A percentile compares a stretch with the other conserved stretches of the same genome.
These are phyloP conservation scores for Netelia inedita DNA, from an alignment of 2,888 invertebrate genomes.

Conservation along the genomic window DNA sequence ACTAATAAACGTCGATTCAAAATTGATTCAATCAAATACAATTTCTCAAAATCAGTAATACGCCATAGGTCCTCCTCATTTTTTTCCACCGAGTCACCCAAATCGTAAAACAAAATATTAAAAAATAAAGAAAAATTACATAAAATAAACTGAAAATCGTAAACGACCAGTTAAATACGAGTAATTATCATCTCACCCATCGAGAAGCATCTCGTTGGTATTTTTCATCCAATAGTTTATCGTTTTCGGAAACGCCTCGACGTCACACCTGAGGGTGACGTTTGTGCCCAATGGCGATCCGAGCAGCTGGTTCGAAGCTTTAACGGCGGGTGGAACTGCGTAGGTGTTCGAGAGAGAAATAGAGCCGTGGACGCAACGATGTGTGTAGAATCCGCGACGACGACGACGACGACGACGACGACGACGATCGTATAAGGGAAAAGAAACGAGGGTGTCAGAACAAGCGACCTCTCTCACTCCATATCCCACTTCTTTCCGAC, in stretches of 20 bases:
- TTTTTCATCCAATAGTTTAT: constrained; percentile 94
- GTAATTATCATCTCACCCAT: constrained; percentile 78
- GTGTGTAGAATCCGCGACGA: constrained; percentile 14
- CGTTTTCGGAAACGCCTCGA: constrained; percentile 93
- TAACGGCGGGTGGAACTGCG: constrained; percentile 94
- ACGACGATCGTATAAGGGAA: constrained; percentile 66
- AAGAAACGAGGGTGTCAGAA: constrained; percentile 69
- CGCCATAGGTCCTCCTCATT: too few relatives aligned
- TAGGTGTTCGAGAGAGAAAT: constrained; percentile 4
- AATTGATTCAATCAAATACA: too few relatives aligned
- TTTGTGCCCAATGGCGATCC: constrained; percentile 95
- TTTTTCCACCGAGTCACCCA: too few relatives aligned
- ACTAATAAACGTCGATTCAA: too few relatives aligned
- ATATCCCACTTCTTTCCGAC: constrained; percentile 54
- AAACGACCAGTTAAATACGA: constrained; percentile 16
- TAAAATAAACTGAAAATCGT: neutral
- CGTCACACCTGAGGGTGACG: constrained; percentile 94
- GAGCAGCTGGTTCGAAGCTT: constrained; percentile 95
- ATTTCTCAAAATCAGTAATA: too few relatives aligned
- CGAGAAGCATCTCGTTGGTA: constrained; percentile 80
- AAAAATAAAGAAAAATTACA: too few relatives aligned
- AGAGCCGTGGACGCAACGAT: constrained; percentile 17
- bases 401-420: constrained; percentile 45
- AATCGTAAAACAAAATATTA: too few relatives aligned
- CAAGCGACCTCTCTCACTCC: constrained; percentile 63